Evolutionary conservation across 2,888 invertebrate genomes (phyloP).

Genomic region (Phasia obesa): DNA sequence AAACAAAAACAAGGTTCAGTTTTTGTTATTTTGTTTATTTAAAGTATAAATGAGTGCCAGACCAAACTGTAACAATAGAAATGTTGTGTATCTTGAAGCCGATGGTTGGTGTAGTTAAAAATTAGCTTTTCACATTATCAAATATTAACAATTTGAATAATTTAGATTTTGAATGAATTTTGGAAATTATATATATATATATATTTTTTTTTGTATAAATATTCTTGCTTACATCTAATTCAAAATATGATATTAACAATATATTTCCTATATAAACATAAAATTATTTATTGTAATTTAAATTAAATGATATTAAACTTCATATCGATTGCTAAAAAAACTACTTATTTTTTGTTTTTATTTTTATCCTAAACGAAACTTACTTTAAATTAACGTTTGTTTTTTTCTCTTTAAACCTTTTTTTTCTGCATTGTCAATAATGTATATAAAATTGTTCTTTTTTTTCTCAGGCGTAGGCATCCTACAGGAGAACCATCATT

Average conservation of each 20-base stretch:
- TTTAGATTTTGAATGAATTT: constrained; percentile 29
- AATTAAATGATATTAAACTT: constrained; percentile 44
- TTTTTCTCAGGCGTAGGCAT: constrained; percentile 65
- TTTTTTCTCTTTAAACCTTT: constrained; percentile 37
- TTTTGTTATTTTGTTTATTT: neutral
- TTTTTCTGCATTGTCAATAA: constrained; percentile 7
- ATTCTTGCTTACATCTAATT: constrained; percentile 57
- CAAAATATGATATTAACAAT: constrained; percentile 64
- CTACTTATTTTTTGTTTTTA: constrained; percentile 19
- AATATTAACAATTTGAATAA: constrained; percentile 29
- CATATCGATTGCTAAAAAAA: constrained; percentile 53
- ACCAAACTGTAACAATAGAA: constrained; percentile 41
- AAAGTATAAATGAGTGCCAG: constrained; percentile 48
- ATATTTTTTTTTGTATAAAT: constrained; percentile 18
- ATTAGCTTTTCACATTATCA: no score
- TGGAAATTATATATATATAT: constrained; percentile 19
- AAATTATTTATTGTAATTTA: constrained; percentile 31
- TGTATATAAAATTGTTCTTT: constrained; percentile 42
- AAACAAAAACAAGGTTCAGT: no score
- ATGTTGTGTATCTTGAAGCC: constrained; percentile 2
- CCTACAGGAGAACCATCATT: constrained; percentile 61
- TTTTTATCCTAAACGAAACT: constrained; percentile 29
- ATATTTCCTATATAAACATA: constrained; percentile 66
- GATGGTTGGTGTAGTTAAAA: neutral
- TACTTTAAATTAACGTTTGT: constrained; percentile 19